Conservation (phyloP, 2,113 vertebrate genomes). For the Acrocephalus kingi region DNA sequence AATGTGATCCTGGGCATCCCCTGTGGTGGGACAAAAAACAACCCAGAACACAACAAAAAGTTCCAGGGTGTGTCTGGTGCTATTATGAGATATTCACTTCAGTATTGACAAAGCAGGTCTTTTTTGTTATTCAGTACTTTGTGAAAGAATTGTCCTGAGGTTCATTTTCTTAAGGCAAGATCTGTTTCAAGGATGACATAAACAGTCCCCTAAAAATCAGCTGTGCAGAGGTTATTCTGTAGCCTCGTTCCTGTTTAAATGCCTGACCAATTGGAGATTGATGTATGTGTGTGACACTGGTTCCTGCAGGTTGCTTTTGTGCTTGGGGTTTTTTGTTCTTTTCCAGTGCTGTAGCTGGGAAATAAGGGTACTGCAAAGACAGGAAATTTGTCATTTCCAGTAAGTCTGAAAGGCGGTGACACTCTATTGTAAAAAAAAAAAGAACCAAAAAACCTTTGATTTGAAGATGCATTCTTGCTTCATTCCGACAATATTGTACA, state of each 20-base stretch:
- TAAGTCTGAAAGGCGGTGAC: neutral
- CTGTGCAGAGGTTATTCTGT: neutral
- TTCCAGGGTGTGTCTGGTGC: neutral
- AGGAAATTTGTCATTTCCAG: conserved; percentile 23
- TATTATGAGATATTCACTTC: neutral
- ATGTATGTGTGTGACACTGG: neutral
- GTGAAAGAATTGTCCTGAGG: neutral
- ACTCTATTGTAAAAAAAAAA: neutral
- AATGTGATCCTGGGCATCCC: neutral
- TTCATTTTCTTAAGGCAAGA: neutral
- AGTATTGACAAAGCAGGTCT: neutral
- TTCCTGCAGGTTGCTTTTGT: neutral
- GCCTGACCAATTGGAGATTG: neutral
- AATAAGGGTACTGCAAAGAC: conserved; percentile 7
- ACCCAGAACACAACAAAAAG: neutral
- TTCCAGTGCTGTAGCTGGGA: conserved; percentile 14
- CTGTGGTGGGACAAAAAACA: neutral
- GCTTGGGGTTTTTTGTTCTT: neutral
- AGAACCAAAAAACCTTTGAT: neutral
- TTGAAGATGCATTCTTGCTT: conserved; percentile 46
- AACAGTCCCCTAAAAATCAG: neutral
- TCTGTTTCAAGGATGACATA: neutral
- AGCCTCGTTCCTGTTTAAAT: neutral
- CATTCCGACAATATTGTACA: conserved; percentile 29
- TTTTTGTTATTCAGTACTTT: neutral